Evolutionary conservation across 2,888 invertebrate species (phyloP).

Genomic region (Ganaspis brasiliensis): DNA sequence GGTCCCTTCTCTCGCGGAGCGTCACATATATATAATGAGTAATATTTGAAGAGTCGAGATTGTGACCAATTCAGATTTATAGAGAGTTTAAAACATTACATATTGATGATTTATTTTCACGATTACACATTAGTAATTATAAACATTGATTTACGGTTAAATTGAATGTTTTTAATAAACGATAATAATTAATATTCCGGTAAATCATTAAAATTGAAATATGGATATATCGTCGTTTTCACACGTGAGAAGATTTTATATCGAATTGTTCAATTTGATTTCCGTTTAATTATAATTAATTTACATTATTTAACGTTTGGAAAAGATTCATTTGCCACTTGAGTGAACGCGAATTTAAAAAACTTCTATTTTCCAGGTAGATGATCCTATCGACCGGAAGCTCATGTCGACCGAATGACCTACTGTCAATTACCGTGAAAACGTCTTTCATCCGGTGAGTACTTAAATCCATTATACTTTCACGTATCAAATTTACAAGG

Average conservation of each 20-base stretch:
- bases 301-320: conserved; percentile 19
- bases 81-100: no score
- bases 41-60: no score
- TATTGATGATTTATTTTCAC: no score
- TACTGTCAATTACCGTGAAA: conserved; percentile 36
- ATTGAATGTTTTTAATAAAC: not conserved
- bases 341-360: conserved; percentile 17
- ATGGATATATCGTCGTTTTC: not conserved
- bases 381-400: conserved; percentile 50
- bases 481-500: conserved; percentile 36
- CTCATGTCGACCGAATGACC: conserved; percentile 49
- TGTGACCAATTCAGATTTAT: no score
- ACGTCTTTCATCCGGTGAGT: conserved; percentile 38
- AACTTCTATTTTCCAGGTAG: conserved; percentile 40
- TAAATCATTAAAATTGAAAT: conserved; percentile 1
- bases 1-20: no score
- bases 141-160: not conserved
- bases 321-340: conserved; percentile 30
- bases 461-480: conserved; percentile 39
- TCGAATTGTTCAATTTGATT: not conserved
- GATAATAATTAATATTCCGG: not conserved
- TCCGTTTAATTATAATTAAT: not conserved
- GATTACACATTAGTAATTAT: not conserved
- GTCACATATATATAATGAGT: no score
- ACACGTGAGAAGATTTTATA: conserved; percentile 9